These are phyloP conservation scores for Scolopax mira DNA, from an alignment of 2,113 vertebrate species.

Conservation along the genomic window DNA sequence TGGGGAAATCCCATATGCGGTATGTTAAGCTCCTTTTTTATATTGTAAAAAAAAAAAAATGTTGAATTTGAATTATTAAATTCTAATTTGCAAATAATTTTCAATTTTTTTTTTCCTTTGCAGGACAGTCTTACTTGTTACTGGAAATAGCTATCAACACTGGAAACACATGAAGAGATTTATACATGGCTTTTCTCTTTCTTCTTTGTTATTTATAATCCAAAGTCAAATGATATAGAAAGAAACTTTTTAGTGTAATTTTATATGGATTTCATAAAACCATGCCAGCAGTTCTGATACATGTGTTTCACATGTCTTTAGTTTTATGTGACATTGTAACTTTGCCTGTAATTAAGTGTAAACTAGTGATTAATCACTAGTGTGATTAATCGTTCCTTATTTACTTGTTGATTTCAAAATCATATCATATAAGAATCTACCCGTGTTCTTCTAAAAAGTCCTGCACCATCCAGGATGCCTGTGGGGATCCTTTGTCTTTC, in stretches of 20 bases:
- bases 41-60: not conserved
- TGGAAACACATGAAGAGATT: not conserved
- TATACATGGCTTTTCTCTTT: not conserved
- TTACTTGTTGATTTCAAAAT: not conserved
- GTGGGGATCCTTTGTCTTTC: not conserved
- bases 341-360: not conserved
- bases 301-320: not conserved
- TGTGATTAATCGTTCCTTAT: not conserved
- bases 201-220: not conserved
- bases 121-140: not conserved
- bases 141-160: not conserved
- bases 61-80: conserved; percentile 15
- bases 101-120: conserved; percentile 11
- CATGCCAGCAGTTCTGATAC: not conserved
- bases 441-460: not conserved
- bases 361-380: not conserved
- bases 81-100: not conserved
- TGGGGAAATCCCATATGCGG: not conserved
- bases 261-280: not conserved
- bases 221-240: not conserved
- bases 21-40: not conserved
- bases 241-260: not conserved
- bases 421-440: not conserved
- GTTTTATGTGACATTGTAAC: not conserved
- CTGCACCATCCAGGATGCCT: not conserved